Evolutionary conservation across 2,888 invertebrate species (phyloP).

Genomic region (Artemia sinica): DNA sequence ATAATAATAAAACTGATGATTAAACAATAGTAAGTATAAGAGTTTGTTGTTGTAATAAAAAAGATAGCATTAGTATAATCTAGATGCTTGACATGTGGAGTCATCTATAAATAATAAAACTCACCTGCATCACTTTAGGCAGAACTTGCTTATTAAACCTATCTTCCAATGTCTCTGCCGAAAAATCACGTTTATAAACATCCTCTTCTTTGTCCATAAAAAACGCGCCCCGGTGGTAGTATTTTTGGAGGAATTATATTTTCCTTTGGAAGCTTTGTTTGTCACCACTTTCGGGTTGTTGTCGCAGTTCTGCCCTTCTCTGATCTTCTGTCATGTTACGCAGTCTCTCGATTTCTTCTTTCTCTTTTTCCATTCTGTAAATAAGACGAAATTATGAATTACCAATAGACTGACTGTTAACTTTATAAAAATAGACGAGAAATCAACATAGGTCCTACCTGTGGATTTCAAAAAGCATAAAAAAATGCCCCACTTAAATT

Average conservation of each 20-base stretch:
- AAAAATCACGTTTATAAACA: slow-evolving; percentile 78
- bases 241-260: slow-evolving; percentile 99
- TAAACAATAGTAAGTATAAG: no score
- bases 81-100: no score
- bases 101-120: slow-evolving; percentile 19
- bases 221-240: slow-evolving; percentile 97
- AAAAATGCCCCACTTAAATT: not conserved
- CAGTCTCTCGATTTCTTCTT: slow-evolving; percentile 69
- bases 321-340: slow-evolving; percentile 93
- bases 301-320: slow-evolving; percentile 62
- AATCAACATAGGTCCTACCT: not conserved
- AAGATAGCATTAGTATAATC: no score
- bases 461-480: not conserved
- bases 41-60: no score
- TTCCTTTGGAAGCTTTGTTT: slow-evolving; percentile 88
- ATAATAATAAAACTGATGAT: no score
- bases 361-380: slow-evolving; percentile 60
- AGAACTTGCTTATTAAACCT: slow-evolving; percentile 97
- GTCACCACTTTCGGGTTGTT: slow-evolving; percentile 82
- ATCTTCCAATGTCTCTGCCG: slow-evolving; percentile 90
- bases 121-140: slow-evolving; percentile 93
- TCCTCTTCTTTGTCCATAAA: slow-evolving; percentile 84
- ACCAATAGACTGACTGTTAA: slow-evolving; percentile 12
- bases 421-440: slow-evolving; percentile 18
- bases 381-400: slow-evolving; percentile 1